Evolutionary conservation across 2,888 invertebrate species (phyloP).

Genomic region (Drosophila phalerata): DNA sequence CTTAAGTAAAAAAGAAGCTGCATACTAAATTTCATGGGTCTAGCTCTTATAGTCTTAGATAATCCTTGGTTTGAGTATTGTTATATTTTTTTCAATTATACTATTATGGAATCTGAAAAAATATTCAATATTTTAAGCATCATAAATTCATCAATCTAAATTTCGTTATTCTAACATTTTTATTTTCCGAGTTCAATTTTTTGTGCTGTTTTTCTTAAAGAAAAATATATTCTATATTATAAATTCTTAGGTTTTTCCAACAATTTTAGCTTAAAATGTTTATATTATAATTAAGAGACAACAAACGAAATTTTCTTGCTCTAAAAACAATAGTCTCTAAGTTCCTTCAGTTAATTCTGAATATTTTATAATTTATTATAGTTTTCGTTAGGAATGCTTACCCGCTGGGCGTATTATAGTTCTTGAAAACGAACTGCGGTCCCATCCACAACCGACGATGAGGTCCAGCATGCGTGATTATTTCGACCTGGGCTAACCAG

Average conservation of each 20-base stretch:
- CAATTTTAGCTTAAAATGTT: too few relatives aligned
- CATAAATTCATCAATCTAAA: too few relatives aligned
- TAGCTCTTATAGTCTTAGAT: neutral
- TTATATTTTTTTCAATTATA: neutral
- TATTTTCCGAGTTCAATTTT: too few relatives aligned
- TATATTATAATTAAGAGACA: too few relatives aligned
- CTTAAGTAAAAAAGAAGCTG: neutral
- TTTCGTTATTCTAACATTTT: too few relatives aligned
- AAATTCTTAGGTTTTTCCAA: too few relatives aligned
- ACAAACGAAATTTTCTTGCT: neutral
- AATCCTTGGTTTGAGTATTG: neutral
- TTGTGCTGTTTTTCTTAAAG: too few relatives aligned
- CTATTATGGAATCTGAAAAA: too few relatives aligned
- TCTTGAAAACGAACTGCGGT: slow-evolving; percentile 99
- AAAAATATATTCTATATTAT: too few relatives aligned
- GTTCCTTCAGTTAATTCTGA: neutral
- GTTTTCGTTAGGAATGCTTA: slow-evolving; percentile 80
- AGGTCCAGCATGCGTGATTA: slow-evolving; percentile 98
- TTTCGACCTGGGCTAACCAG: slow-evolving; percentile 98
- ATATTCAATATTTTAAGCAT: too few relatives aligned
- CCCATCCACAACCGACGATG: slow-evolving; percentile 99
- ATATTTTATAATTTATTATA: neutral
- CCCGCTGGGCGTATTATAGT: slow-evolving; percentile 92
- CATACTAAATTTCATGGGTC: neutral
- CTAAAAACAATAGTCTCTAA: neutral